Percentiles rank a stretch among this genome's conserved stretches.
phyloP scores from a whole-genome alignment of 2,113 vertebrate genomes.

The Trinectes maculatus region DNA sequence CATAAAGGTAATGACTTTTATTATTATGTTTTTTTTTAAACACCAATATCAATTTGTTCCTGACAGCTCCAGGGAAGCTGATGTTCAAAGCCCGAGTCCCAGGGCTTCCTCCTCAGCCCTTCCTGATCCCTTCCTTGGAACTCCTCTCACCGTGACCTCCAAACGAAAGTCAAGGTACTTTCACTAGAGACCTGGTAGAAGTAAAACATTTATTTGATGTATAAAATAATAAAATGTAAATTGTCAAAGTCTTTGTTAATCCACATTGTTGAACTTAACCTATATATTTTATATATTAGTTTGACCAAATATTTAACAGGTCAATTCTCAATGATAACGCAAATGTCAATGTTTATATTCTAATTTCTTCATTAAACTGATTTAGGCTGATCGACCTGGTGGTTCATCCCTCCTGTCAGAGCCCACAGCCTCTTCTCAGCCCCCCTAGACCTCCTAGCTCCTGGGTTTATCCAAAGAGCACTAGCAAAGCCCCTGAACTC shows the following conservation, averaged over 20 bases:
- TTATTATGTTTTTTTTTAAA: not conserved
- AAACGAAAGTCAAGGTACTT: conserved; percentile 88
- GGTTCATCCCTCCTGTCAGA: conserved; percentile 82
- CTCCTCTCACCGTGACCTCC: conserved; percentile 84
- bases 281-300: too few species aligned
- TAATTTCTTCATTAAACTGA: not conserved
- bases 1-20: not conserved
- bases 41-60: conserved; percentile 22
- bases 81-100: conserved; percentile 49
- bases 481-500: conserved; percentile 84
- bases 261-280: too few species aligned
- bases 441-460: conserved; percentile 71
- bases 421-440: conserved; percentile 66
- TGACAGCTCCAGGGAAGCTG: conserved; percentile 73
- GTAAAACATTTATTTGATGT: too few species aligned
- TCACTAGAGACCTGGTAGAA: not conserved
- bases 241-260: too few species aligned
- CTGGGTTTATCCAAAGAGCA: conserved; percentile 70
- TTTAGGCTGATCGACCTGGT: conserved; percentile 87
- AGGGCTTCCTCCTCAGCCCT: conserved; percentile 54
- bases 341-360: too few species aligned
- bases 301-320: too few species aligned
- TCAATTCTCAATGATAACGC: too few species aligned
- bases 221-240: too few species aligned
- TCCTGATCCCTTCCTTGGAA: conserved; percentile 88